phyloP scores from a whole-genome alignment of 2,797 vertebrate genomes.

The Syndactyla subalaris region DNA sequence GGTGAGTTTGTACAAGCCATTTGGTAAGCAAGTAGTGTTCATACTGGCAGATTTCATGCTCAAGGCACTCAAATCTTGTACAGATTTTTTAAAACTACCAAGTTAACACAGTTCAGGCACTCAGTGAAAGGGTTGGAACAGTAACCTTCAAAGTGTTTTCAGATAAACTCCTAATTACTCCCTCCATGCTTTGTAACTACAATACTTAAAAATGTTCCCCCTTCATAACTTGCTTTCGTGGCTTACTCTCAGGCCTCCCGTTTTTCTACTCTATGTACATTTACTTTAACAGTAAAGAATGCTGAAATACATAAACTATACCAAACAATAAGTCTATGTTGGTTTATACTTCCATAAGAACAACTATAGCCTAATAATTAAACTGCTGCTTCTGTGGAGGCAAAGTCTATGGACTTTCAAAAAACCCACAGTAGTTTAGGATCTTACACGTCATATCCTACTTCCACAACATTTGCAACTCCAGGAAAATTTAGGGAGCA shows the following conservation, averaged over 20 bases:
- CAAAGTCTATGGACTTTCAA: background rate
- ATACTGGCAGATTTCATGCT: background rate
- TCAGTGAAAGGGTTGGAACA: background rate
- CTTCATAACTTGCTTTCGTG: background rate
- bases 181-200: background rate
- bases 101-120: background rate
- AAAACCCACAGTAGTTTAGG: background rate
- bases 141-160: background rate
- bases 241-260: background rate
- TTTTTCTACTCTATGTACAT: background rate
- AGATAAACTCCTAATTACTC: background rate
- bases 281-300: background rate
- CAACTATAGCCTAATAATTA: background rate
- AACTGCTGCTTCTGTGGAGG: background rate
- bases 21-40: background rate
- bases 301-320: background rate
- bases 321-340: background rate
- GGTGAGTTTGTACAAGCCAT: background rate
- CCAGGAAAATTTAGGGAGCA: slow-evolving; percentile 43
- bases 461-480: slow-evolving; percentile 35
- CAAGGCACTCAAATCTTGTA: background rate
- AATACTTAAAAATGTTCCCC: background rate
- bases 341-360: background rate
- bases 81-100: background rate
- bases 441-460: background rate